phyloP scores from a whole-genome alignment of 2,113 vertebrate species.

The Mustelus asterias region DNA sequence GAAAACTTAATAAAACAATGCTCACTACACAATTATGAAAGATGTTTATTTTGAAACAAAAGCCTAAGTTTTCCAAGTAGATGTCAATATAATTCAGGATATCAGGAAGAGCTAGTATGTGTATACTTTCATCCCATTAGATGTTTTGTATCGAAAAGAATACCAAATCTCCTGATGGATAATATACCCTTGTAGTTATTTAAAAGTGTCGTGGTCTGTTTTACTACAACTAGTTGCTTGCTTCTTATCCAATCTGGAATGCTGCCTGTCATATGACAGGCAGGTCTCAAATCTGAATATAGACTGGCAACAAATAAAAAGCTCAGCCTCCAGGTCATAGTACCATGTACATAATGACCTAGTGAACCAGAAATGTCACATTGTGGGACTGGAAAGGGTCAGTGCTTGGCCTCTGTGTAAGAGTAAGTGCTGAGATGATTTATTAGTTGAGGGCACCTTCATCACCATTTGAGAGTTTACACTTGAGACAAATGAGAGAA shows the following conservation, averaged over 20 bases:
- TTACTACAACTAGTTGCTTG: not conserved
- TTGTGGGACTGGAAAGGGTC: not conserved
- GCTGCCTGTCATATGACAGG: not conserved
- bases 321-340: not conserved
- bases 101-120: not conserved
- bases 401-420: not conserved
- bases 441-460: not conserved
- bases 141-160: not conserved
- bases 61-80: not conserved
- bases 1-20: not conserved
- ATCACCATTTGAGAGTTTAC: not conserved
- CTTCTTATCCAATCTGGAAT: not conserved
- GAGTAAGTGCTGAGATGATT: conserved; percentile 18
- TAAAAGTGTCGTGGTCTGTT: not conserved
- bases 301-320: not conserved
- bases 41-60: not conserved
- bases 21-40: not conserved
- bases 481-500: not conserved
- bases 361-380: conserved; percentile 1
- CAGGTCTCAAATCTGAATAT: not conserved
- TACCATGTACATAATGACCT: conserved; percentile 10
- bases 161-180: not conserved
- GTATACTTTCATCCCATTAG: not conserved
- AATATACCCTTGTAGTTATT: not conserved
- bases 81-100: not conserved